phyloP scores from a whole-genome alignment of 2,113 vertebrate genomes.

The Ophthalmolycus amberensis region DNA sequence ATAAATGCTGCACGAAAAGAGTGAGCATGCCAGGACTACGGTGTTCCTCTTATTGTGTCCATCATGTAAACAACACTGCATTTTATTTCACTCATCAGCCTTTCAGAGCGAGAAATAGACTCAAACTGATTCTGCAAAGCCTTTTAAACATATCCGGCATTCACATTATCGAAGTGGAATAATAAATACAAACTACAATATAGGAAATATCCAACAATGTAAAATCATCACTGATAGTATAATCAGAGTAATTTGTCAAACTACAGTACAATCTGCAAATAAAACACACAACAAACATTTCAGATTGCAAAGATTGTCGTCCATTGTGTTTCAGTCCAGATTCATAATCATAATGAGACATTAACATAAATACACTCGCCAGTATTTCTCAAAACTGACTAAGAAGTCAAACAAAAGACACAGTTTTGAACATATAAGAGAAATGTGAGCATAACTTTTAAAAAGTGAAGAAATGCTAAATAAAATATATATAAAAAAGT shows the following conservation, averaged over 20 bases:
- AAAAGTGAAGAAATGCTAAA: background rate
- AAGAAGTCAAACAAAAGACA: background rate
- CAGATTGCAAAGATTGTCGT: background rate
- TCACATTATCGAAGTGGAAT: constrained; percentile 15
- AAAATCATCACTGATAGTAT: background rate
- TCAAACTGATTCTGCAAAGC: background rate
- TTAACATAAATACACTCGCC: background rate
- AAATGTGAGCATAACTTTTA: background rate
- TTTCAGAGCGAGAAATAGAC: background rate
- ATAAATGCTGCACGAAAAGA: background rate
- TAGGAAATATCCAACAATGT: constrained; percentile 4
- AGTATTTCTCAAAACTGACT: background rate
- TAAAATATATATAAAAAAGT: too few relatives aligned
- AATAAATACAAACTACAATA: constrained; percentile 37
- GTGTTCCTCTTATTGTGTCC: too few relatives aligned
- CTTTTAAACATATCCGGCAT: constrained; percentile 5
- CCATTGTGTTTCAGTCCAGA: background rate
- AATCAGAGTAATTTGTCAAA: background rate
- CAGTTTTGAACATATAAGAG: background rate
- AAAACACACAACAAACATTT: background rate
- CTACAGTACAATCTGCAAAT: background rate
- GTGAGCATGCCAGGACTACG: too few relatives aligned
- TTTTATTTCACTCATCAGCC: background rate
- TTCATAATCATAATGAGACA: background rate
- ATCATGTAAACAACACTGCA: background rate